Evolutionary conservation across 2,888 invertebrate species (phyloP), one percentile per base, ranked within the genome.

Genomic region (Taphrorychus bicolor): DNA sequence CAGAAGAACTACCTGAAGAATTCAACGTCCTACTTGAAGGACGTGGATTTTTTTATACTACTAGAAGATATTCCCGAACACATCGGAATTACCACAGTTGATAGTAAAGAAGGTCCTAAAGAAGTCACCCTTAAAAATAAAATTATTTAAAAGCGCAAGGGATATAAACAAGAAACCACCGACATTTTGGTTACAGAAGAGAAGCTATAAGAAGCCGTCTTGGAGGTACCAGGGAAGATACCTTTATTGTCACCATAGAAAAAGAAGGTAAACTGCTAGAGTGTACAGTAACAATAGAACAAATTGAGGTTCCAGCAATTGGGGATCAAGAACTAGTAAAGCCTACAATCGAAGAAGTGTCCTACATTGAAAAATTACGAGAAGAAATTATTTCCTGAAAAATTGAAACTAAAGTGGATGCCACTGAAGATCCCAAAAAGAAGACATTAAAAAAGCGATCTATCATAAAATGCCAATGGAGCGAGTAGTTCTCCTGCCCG

Each of bases 1-100:
- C 70, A 76, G 83, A 83, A 78, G 82, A 82, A 75, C 77, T 82
- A 21, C 76, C 78, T 70, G 81, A 83, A 4, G 82, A 82, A 77
- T 77, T 76, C 2, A 81, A 73, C 21, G 66, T 78, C 5, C 73
- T 74, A 23, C 75, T 83, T 83, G 70, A 73, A 9, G 73, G 71
- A 19, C 69, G 69, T 16, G 7, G 73, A 81, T 59, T 49, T 66
- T 7, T 57, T 72, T 70, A 48, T 76, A 16, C 18, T 74, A 18
- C 69, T 75, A 58, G 75, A 74, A 67, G 75, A 75, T 61, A 18
- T 72, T 45, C 74, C 73, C 21, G 74, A 72, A 52, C 70, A 76
- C 56, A 17, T 62, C 16, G 64, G 69, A 41, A 72, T 74, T 16
- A 41, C 70, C 82, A 23, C 21, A 7, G 17, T 21, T 40, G 63